These are phyloP conservation scores for Irena cyanogastra DNA, from an alignment of 2,113 vertebrate genomes.

Conservation along the genomic window DNA sequence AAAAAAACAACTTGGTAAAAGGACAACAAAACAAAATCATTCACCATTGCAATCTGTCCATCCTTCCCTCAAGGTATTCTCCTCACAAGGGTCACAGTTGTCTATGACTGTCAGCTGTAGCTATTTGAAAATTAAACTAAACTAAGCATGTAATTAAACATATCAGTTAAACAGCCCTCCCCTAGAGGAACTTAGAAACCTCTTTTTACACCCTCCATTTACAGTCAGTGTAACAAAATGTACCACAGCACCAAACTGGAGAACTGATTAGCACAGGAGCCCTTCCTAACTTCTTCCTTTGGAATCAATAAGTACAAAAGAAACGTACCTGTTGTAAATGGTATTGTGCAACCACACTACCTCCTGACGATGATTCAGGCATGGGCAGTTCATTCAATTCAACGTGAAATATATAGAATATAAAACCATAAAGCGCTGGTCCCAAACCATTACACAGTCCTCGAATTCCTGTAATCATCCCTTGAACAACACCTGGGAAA, in stretches of 20 bases:
- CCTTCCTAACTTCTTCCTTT: background rate
- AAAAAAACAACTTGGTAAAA: background rate
- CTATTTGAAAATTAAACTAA: background rate
- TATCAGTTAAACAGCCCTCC: background rate
- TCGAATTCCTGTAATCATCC: conserved; percentile 87
- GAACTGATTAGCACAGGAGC: background rate
- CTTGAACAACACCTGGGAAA: conserved; percentile 82
- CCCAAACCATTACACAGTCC: conserved; percentile 87
- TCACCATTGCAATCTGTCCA: fast-evolving
- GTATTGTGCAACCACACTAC: conserved; percentile 59
- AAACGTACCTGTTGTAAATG: conserved; percentile 73
- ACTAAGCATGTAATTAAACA: background rate
- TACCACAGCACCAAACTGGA: background rate
- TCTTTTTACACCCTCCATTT: background rate
- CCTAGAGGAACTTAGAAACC: background rate
- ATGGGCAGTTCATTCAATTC: conserved; percentile 82
- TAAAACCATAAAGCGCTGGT: conserved; percentile 87
- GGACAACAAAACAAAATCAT: background rate
- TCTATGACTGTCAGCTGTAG: background rate
- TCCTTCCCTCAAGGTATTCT: background rate
- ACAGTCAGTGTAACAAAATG: background rate
- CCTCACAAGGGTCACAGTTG: background rate
- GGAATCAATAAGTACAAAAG: background rate
- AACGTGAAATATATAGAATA: conserved; percentile 89
- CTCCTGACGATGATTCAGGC: conserved; percentile 63